phyloP scores from a whole-genome alignment of 2,797 vertebrate genomes.

The Chrosomus eos region DNA sequence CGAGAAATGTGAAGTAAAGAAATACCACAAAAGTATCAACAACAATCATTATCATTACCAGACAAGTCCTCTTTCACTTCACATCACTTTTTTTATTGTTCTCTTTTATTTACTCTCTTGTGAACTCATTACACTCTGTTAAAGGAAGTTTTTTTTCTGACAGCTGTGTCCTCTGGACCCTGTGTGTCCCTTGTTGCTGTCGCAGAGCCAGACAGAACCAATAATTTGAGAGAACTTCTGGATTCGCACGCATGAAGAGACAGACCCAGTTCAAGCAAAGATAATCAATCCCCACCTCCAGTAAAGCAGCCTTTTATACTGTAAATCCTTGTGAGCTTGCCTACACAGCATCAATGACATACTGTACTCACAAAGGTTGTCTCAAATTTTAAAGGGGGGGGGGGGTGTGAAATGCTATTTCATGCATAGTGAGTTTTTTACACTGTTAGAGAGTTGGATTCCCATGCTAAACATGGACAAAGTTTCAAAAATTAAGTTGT shows the following conservation, averaged over 20 bases:
- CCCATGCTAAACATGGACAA: too few species aligned
- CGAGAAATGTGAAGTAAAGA: background rate
- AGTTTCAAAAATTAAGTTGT: too few species aligned
- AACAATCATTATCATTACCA: background rate
- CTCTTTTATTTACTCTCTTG: constrained; percentile 46
- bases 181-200: constrained; percentile 45
- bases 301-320: constrained; percentile 31
- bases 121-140: constrained; percentile 59
- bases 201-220: constrained; percentile 47
- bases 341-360: background rate
- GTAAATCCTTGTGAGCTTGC: background rate
- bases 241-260: constrained; percentile 43
- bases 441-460: too few species aligned
- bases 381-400: too few species aligned
- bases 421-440: too few species aligned
- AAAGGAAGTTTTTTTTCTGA: constrained; percentile 40
- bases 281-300: constrained; percentile 46
- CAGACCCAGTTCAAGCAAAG: constrained; percentile 38
- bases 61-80: constrained; percentile 41
- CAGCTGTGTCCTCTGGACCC: constrained; percentile 47
- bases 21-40: background rate
- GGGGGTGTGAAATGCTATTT: too few species aligned
- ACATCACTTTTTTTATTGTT: constrained; percentile 18
- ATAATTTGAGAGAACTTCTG: constrained; percentile 62
- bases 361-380: background rate